A percentile compares a stretch with the other conserved stretches of the same genome.
phyloP scores from a whole-genome alignment of 2,888 invertebrate genomes.

The Pristionchus maxplancki region DNA sequence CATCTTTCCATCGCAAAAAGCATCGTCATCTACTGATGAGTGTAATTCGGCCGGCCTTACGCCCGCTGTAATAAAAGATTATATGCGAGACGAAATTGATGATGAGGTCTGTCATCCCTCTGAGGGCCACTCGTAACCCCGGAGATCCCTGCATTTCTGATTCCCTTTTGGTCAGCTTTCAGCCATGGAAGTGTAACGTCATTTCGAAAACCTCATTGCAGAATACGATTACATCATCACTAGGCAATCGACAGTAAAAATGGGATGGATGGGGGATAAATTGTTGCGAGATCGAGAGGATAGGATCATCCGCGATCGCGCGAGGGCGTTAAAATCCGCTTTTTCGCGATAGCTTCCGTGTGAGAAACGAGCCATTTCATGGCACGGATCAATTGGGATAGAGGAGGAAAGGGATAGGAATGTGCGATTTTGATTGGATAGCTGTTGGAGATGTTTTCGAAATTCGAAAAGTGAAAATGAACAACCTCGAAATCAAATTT shows the following conservation, averaged over 20 bases:
- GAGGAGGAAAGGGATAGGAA: neutral
- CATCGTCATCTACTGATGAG: neutral
- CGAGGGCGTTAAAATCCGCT: constrained; percentile 25
- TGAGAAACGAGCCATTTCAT: neutral
- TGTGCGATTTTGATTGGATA: neutral
- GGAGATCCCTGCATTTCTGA: too few species aligned
- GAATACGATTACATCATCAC: neutral
- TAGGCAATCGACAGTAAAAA: neutral
- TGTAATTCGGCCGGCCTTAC: neutral
- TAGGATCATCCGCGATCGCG: neutral
- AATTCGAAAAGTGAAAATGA: too few species aligned
- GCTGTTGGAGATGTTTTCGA: neutral
- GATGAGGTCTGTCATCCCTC: neutral
- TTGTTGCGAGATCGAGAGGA: neutral
- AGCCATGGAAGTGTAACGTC: too few species aligned
- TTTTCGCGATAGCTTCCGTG: neutral
- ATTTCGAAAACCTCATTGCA: too few species aligned
- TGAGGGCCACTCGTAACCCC: neutral
- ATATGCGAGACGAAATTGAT: neutral
- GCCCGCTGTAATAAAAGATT: constrained; percentile 4
- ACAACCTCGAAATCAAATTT: neutral
- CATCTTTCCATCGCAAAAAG: too few species aligned
- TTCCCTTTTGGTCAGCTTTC: too few species aligned
- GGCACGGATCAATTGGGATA: neutral
- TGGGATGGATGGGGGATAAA: neutral